Base-by-base conservation (phyloP, 2,888 invertebrate genomes). In the Drosophila nigritarsus region DNA sequence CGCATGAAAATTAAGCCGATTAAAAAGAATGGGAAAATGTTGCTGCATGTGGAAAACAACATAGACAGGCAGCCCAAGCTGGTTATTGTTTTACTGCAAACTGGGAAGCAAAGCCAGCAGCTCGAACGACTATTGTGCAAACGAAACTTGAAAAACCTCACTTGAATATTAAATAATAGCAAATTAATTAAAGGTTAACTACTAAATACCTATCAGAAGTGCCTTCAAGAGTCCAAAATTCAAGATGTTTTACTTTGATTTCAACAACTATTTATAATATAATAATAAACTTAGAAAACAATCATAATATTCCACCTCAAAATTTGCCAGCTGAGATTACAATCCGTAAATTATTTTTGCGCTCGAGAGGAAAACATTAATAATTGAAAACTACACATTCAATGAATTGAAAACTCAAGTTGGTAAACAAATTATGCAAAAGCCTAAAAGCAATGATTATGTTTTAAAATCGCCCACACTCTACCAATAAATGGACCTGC, bases 1-100 rank as follows among this genome's bases (percentile, higher is more conserved):
- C 15, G 27, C 59, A 30, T 72, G 59, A 59, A 59, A 60, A 54
- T 34, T 60, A 72, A 78, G 75, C 70, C 30, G 74, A 67, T 75
- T 79, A 73, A 61, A 60, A 53, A 30, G n/a, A 34, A 36, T 8
- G 51, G 11, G 11, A 24, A 62, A 58, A 30, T 61, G n/a, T n/a
- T n/a, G 34, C 45, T 30, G n/a, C 49, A 38, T n/a, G 20, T 36
- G 50, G 3, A 62, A 62, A 63, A 56, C 29, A 34, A 72, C n/a
- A n/a, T 36, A 24, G 20, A 48, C 59, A 30, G 18, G 24, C 8
- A 30, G 24, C 9, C 29, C 34, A 48, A 60, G 24, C 34, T 60
- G 45, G 32, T 49, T 34, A 53, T 61, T 64, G 64, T 61, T 61
- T 61, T 54, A 36, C 42, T 63, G 11, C 32, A 45, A 45, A 15